Conservation (phyloP, 2,113 vertebrate species). For the Rattus rattus region DNA sequence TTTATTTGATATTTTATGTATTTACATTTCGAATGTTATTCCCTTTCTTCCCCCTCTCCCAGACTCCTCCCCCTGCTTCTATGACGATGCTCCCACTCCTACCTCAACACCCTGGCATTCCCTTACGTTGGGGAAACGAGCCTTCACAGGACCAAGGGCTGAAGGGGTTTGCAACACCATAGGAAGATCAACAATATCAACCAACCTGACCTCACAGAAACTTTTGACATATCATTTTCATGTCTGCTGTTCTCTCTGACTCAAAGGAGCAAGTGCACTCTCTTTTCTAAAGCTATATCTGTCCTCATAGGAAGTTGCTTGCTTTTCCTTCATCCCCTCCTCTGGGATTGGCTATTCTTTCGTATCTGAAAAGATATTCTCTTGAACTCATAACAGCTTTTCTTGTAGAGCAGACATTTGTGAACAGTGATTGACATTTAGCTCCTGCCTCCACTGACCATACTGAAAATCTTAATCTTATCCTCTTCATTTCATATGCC, state of each 20-base stretch:
- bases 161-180: no score
- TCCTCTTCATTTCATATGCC: not conserved
- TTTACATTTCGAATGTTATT: no score
- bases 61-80: no score
- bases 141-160: no score
- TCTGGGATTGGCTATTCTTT: not conserved
- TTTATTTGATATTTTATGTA: no score
- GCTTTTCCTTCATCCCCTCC: not conserved
- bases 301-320: not conserved
- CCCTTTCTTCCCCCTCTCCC: no score
- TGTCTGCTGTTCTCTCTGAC: not conserved
- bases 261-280: not conserved
- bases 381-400: not conserved
- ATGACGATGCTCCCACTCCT: no score
- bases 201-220: not conserved
- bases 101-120: no score
- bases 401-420: not conserved
- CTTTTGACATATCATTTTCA: not conserved
- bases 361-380: not conserved
- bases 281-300: slow-evolving; percentile 26
- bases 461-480: not conserved
- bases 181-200: no score
- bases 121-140: no score
- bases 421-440: not conserved
- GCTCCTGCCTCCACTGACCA: not conserved